phyloP scores from a whole-genome alignment of 2,113 vertebrate genomes.

The Calonectris borealis region DNA sequence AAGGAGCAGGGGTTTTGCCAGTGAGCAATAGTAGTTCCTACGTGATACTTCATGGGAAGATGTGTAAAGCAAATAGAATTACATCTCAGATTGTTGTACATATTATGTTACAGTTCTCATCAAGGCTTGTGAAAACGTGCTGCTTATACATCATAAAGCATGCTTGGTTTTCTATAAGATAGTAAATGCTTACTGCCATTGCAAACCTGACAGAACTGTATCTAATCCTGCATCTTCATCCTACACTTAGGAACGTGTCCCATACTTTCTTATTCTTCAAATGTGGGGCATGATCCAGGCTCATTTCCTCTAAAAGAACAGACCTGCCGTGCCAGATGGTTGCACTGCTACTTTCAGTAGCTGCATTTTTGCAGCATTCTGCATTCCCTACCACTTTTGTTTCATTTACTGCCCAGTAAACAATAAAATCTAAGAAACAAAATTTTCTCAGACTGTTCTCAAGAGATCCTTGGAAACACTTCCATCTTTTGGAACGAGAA shows the following conservation, averaged over 20 bases:
- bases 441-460: background rate
- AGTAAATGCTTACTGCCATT: background rate
- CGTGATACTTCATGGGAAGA: background rate
- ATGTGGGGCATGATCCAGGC: background rate
- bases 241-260: accelerated
- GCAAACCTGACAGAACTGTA: background rate
- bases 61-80: background rate
- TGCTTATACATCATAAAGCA: background rate
- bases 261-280: background rate
- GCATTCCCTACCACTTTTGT: background rate
- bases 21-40: background rate
- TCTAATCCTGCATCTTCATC: background rate
- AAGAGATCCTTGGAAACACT: background rate
- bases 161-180: background rate
- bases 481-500: background rate
- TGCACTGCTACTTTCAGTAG: background rate
- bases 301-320: background rate
- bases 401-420: background rate
- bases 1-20: background rate
- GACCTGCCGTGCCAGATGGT: background rate
- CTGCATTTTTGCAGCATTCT: background rate
- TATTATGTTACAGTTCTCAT: background rate
- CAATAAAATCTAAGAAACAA: background rate
- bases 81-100: background rate
- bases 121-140: background rate